A percentile compares a stretch with the other conserved stretches of the same genome.
These are phyloP conservation scores for Esperia sulphurella DNA, from an alignment of 2,888 invertebrate species.

Conservation along the genomic window DNA sequence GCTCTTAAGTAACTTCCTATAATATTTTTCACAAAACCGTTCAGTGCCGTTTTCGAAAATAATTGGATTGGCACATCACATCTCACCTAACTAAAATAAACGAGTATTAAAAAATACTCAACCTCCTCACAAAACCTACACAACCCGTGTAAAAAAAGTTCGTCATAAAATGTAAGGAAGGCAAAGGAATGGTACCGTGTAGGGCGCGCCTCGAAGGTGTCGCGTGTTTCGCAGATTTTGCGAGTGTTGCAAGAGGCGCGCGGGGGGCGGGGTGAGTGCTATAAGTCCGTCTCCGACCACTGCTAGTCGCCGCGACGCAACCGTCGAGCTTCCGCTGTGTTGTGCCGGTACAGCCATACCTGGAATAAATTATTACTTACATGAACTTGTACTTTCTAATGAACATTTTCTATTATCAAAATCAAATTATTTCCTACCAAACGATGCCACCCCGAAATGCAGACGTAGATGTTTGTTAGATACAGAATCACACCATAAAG, in stretches of 20 bases:
- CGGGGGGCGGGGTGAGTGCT: constrained; percentile 48
- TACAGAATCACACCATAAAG: too few relatives aligned
- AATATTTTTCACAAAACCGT: background rate
- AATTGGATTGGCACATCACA: constrained; percentile 17
- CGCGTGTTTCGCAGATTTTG: too few relatives aligned
- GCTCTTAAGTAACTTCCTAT: background rate
- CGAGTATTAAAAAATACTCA: background rate
- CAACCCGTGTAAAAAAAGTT: constrained; percentile 18
- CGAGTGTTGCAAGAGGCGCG: constrained; percentile 14
- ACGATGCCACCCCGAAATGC: too few relatives aligned
- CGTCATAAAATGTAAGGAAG: constrained; percentile 42
- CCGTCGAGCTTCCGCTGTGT: constrained; percentile 72
- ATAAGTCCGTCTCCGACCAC: constrained; percentile 76
- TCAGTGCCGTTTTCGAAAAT: background rate
- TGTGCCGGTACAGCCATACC: constrained; percentile 73
- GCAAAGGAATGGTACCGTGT: constrained; percentile 25
- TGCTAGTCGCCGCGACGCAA: constrained; percentile 83
- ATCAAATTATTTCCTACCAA: too few relatives aligned
- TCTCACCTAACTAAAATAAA: background rate
- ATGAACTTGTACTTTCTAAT: too few relatives aligned
- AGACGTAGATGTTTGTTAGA: too few relatives aligned
- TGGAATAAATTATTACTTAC: constrained; percentile 36
- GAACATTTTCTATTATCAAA: too few relatives aligned
- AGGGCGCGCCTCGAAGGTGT: too few relatives aligned
- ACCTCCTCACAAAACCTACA: constrained; percentile 18